Percentiles rank a stretch among this genome's conserved stretches.
These are phyloP conservation scores for Phasianus colchicus DNA, from an alignment of 2,113 vertebrate genomes.

Conservation along the genomic window DNA sequence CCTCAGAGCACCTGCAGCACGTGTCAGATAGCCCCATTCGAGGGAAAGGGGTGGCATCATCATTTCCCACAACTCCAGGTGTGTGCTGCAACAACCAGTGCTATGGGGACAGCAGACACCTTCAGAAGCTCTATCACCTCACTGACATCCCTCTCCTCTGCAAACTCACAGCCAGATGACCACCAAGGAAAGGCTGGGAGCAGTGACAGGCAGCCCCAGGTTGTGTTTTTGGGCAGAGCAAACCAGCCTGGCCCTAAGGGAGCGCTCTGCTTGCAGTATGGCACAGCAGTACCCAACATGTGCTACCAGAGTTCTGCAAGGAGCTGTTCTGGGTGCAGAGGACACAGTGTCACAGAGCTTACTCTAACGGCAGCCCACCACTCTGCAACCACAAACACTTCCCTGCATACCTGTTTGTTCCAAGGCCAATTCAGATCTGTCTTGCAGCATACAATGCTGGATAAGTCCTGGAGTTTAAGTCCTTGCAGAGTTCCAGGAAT, in stretches of 20 bases:
- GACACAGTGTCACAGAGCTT: not conserved
- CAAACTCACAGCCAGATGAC: not conserved
- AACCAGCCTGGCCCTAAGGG: not conserved
- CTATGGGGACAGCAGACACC: not conserved
- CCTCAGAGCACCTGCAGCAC: fast-evolving
- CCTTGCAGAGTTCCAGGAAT: not conserved
- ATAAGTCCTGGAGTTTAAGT: not conserved
- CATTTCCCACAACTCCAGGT: fast-evolving
- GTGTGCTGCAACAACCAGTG: not conserved
- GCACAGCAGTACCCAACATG: not conserved
- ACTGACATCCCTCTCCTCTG: not conserved
- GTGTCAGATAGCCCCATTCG: fast-evolving
- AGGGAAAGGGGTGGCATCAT: not conserved
- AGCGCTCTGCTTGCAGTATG: not conserved
- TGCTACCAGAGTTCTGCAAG: not conserved
- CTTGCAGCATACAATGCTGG: not conserved
- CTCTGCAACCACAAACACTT: fast-evolving
- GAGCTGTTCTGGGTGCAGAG: not conserved
- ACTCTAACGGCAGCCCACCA: not conserved
- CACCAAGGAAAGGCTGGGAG: not conserved
- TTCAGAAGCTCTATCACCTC: fast-evolving
- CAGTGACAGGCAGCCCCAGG: not conserved
- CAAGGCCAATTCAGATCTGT: not conserved
- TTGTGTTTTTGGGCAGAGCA: not conserved
- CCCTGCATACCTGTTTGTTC: fast-evolving